Base-by-base conservation (phyloP, 2,797 vertebrate species). In the Phrynocephalus vlangalii region DNA sequence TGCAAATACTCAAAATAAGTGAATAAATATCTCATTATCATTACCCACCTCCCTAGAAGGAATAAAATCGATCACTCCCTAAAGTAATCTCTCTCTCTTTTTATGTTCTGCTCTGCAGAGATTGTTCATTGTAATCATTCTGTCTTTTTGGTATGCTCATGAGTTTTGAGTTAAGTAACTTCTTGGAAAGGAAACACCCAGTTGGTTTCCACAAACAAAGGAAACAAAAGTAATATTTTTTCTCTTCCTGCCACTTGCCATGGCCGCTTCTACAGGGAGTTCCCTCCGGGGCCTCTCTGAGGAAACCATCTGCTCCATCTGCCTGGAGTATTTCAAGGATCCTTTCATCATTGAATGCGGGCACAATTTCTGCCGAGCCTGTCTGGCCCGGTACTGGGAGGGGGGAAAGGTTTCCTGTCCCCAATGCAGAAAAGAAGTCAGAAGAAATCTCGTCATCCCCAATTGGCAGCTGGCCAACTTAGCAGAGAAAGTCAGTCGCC, bases 341-440 rank as follows among this genome's bases (percentile, higher is more conserved):
- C 95, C 95, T 2, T 94, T 95, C 87, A 91, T 92, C 82, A 90
- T 96, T 18, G 94, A 94, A 79, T 96, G 96, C 18, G 94, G 94
- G 44, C 96, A 96, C 94, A 96, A 93, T 90, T 94, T 95, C 90
- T 96, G 96, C 86, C 84, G 92, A 68, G 91, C 91, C 22, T 96
- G 96, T 91, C 93, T 95, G 38, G 73, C 86, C 2, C 87, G 87
- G 38, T 94, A 91, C 94, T 94, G 95, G 95, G 38, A 3, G 20
- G 93, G 90, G 60, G 85, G 3, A 1, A 7, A 3, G 0, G 11
- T 63, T 11, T 3, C 93, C 50, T 96, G 96, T n/a, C 95, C 94
- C 33, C 92, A 94, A 89, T 95, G 96, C 87, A 90, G 91, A 52
- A 92, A 94, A 91, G 91, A 91, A 85, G 38, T 20, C 81, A 93